Evolutionary conservation across 2,113 vertebrate genomes (phyloP), one percentile per base, ranked within the genome.

Genomic region (Corydoras sp.): DNA sequence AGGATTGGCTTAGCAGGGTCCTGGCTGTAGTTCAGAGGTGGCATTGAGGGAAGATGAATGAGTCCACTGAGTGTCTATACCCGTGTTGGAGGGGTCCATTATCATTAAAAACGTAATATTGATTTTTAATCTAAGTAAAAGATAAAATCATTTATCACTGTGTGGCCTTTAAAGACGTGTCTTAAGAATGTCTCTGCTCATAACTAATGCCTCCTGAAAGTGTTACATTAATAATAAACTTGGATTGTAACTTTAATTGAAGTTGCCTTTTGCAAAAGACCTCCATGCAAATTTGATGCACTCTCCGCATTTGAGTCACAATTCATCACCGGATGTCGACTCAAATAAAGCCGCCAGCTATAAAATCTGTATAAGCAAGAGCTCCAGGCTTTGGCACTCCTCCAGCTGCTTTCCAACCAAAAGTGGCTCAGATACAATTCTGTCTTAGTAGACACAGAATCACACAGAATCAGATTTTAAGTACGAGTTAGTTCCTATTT

Each of bases 351-450:
- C 72, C 35, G 55, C n/a, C 31, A 62, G 65, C 65, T 68, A 62
- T 55, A 11, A 55, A 60, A 65, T 64, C 54, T 54, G 31, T 70
- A 69, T 75, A 31, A 54, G 62, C 24, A 31, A 12, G 32, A 58
- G 30, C 50, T 70, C 48, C 49, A 43, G 5, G 6, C 31, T 58
- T 62, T 56, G 4, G 51, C 31, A 66, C 32, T 3, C 32, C 32
- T 35, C 32, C 32, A 35, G 32, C 32, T 35, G 32, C 32, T 35
- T 35, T 35, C 32, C 32, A 35, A 35, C 32, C 32, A 35, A 35
- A 35, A n/a, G 32, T 35, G 32, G 32, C 32, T 35, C 32, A 35
- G 6, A 35, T 35, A 35, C 6, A 35, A 35, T 35, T 35, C 32
- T 35, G 6, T 35, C 32, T 35, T 35, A 35, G 32, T 3, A 35